Conservation (phyloP, 1,140 invertebrate species). For the Phymastichus coffea region DNA sequence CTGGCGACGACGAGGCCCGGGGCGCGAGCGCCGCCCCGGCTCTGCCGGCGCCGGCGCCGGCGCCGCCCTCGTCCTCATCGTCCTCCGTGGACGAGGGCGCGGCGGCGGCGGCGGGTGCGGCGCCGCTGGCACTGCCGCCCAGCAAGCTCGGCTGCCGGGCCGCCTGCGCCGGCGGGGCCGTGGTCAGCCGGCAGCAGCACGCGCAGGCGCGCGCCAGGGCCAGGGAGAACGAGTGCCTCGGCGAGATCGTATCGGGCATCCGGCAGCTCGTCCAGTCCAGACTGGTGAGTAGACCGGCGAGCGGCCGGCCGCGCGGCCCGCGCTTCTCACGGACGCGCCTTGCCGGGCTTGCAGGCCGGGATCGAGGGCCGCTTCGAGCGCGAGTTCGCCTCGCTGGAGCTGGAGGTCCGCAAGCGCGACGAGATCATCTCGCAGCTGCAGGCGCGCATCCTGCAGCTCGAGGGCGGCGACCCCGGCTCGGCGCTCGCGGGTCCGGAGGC, state of each 20-base stretch:
- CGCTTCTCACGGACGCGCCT: too few relatives aligned
- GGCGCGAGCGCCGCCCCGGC: not conserved
- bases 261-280: constrained; percentile 73
- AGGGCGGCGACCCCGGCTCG: constrained; percentile 45
- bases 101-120: too few relatives aligned
- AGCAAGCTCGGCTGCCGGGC: constrained; percentile 27
- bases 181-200: not conserved
- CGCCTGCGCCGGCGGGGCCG: not conserved
- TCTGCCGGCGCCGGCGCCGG: not conserved
- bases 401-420: constrained; percentile 74
- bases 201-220: constrained; percentile 46
- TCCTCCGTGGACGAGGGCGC: not conserved
- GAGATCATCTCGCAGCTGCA: constrained; percentile 76
- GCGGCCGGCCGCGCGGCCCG: too few relatives aligned
- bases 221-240: constrained; percentile 73
- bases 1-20: constrained; percentile 46
- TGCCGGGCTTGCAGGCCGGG: too few relatives aligned
- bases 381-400: constrained; percentile 71
- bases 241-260: constrained; percentile 72
- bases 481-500: constrained; percentile 57
- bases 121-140: not conserved
- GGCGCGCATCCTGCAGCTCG: constrained; percentile 68
- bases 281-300: constrained; percentile 50
- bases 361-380: constrained; percentile 58
- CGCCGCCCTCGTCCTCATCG: not conserved